Base-by-base conservation (phyloP, 1,140 invertebrate genomes). In the Sminthurinus signatus region DNA sequence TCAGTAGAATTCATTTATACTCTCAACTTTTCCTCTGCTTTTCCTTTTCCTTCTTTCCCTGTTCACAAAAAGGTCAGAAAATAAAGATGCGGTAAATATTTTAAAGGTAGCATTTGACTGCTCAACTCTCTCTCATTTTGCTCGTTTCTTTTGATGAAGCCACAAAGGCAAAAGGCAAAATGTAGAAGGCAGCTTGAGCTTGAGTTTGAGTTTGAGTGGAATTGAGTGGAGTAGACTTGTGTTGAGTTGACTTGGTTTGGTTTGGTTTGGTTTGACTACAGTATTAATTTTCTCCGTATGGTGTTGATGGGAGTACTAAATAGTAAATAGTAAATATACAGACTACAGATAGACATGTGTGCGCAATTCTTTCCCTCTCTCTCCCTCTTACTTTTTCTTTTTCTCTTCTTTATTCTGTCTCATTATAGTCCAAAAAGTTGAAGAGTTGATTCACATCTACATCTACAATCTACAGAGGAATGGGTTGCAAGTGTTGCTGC, bases 231-330 rank as follows among this genome's bases (percentile, higher is more conserved):
- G n/a, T n/a, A n/a, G n/a, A n/a, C n/a, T n/a, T n/a, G n/a, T n/a
- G n/a, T n/a, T n/a, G n/a, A n/a, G n/a, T n/a, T n/a, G n/a, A n/a
- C n/a, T n/a, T n/a, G n/a, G n/a, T n/a, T n/a, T n/a, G n/a, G n/a
- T n/a, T n/a, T n/a, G n/a, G n/a, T n/a, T n/a, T n/a, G n/a, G 23
- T 8, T 23, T 31, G 51, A 54, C 32, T 56, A 29, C 36, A 59
- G 58, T 44, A 68, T 68, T 68, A 68, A 68, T 65, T 68, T 65
- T 61, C 62, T 62, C 62, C 43, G 62, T 62, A 63, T 64, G 65
- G 65, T 68, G 65, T 68, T 68, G 65, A 68, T 68, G 65, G 21
- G 56, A 67, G 52, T 61, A 32, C 48, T 55, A 62, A 62, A 62
- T 62, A 50, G n/a, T n/a, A n/a, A n/a, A n/a, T n/a, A n/a, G n/a